Base-by-base conservation (phyloP, 2,797 vertebrate species). In the Poeciliopsis gracilis region DNA sequence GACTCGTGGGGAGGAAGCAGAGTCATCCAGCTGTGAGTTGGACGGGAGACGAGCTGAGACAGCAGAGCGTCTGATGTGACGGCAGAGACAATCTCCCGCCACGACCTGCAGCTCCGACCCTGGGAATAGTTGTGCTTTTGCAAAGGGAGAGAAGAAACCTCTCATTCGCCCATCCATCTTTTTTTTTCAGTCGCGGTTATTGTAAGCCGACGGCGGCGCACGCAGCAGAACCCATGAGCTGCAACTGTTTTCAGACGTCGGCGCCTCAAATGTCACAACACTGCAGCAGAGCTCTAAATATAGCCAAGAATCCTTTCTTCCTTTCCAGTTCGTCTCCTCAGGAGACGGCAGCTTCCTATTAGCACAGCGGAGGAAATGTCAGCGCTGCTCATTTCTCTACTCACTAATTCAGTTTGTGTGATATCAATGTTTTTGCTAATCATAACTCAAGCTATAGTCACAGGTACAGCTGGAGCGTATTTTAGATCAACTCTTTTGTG, bases 1-100 rank as follows among this genome's bases (percentile, higher is more conserved):
- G 71, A 82, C 72, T 82, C 72, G 13, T 33, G 71, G 78, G 41
- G 75, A 90, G 85, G 79, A 92, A 87, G 88, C 82, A 82, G 82
- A 91, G 84, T 89, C 90, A 91, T 93, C 87, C 90, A 88, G 88
- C 84, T 88, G 88, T 78, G 84, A n/a, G 69, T 67, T 53, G 59
- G 76, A 85, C 63, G 57, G 82, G 16, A 80, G 80, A 89, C 84
- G 69, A 83, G 89, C 87, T 86, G 91, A 93, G 81, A 20, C 82
- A 88, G 91, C 87, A 82, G 36, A 79, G 73, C 80, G 73, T 49
- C 23, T 16, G 43, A 79, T 49, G 75, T 79, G 87, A 87, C 84
- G 80, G 77, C 82, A 81, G 79, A 18, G 10, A 78, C 88, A 84
- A 81, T 89, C 86, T 77, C 76, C 73, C 69, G 28, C 61, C 77